Base-by-base conservation (phyloP, 2,888 invertebrate genomes). In the Colletes collaris region DNA sequence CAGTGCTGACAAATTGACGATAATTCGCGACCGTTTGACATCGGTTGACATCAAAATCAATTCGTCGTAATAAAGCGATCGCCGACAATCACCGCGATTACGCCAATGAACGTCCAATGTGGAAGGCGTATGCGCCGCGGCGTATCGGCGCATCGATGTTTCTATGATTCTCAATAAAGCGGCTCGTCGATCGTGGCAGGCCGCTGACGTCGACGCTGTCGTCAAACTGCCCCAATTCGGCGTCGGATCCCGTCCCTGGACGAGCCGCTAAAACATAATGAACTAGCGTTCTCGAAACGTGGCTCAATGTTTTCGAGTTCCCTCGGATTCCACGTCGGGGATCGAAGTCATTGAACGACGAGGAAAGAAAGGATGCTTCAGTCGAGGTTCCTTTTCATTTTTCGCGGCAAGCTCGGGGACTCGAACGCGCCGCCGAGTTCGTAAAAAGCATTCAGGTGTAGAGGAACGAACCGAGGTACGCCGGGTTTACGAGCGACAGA, bases 41-140 rank as follows among this genome's bases (percentile, higher is more conserved):
- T 90, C 90, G 90, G 82, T 92, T 92, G 92, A 92, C 92, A 91
- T 90, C 82, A 88, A 92, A 92, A 92, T 91, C 91, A 92, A 91
- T 91, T 89, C 91, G 91, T 89, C 88, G 90, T 91, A 90, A 89
- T 92, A 92, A 90, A 92, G 88, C 85, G 89, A 92, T 91, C 89
- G 89, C 90, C 90, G 90, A 89, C 92, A 91, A 92, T 92, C 90
- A 86, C 86, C 86, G 82, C 85, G 89, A 90, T 92, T 90, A 89
- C 88, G 88, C 89, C 91, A 90, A 91, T 91, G 91, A 91, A 87
- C 86, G 89, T 84, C 87, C 89, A 89, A 91, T 89, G 88, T 83
- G 86, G 87, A 89, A 86, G 80, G 73, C 83, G 86, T 82, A 66
- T 71, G 66, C 59, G 60, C 60, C n/a, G 68, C 40, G 79, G 40